Conservation (phyloP, 1,140 invertebrate genomes). For the Rhopalosiphum padi region DNA sequence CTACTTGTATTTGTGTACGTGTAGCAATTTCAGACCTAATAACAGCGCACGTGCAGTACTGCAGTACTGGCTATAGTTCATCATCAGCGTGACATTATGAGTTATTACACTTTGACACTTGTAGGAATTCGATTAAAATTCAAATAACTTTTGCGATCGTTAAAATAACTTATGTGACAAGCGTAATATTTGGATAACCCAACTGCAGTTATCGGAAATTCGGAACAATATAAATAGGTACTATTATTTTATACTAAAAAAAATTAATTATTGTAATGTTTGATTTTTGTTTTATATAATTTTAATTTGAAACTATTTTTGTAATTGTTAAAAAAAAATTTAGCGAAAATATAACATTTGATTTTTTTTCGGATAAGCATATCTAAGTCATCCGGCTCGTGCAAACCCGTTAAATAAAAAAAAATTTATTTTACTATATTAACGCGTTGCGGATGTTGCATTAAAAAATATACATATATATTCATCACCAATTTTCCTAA, state of each 20-base stretch:
- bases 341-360: background rate
- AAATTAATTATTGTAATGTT: background rate
- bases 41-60: background rate
- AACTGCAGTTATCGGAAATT: background rate
- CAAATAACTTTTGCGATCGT: background rate
- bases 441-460: too few relatives aligned
- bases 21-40: background rate
- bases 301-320: background rate
- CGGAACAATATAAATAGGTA: background rate
- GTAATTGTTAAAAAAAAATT: too few relatives aligned
- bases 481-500: too few relatives aligned
- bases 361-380: background rate
- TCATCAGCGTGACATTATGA: background rate
- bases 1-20: background rate
- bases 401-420: too few relatives aligned
- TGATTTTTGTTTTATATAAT: background rate
- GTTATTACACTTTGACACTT: background rate
- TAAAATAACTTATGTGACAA: background rate
- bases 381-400: too few relatives aligned
- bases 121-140: background rate
- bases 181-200: background rate
- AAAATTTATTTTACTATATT: too few relatives aligned
- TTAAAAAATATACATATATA: too few relatives aligned
- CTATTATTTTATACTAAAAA: background rate
- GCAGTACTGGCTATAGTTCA: background rate